phyloP scores from a whole-genome alignment of 1,140 invertebrate species.

The Drosophila suzukii region DNA sequence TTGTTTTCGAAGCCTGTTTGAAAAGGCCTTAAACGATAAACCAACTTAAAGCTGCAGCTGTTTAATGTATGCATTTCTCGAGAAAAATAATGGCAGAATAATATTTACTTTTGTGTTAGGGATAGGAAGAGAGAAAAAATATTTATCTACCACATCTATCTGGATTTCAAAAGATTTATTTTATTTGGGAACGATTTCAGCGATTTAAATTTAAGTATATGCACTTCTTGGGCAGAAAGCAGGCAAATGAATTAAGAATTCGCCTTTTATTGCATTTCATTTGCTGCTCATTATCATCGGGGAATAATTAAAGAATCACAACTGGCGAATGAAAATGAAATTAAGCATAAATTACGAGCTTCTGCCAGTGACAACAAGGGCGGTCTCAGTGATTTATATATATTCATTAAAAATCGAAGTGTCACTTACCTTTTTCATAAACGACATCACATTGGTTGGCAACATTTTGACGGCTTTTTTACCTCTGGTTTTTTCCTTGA shows the following conservation, averaged over 20 bases:
- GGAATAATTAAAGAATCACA: slow-evolving; percentile 61
- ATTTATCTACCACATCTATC: not conserved
- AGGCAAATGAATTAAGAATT: slow-evolving; percentile 11
- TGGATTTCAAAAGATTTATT: not conserved
- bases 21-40: slow-evolving; percentile 29
- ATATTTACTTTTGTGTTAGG: not conserved
- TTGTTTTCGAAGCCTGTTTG: slow-evolving; percentile 42
- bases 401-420: slow-evolving; percentile 51
- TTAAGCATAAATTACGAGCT: slow-evolving; percentile 69
- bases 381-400: slow-evolving; percentile 41
- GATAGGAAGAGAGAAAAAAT: not conserved
- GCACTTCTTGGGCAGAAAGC: not conserved
- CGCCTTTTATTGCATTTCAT: slow-evolving; percentile 33
- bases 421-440: slow-evolving; percentile 91
- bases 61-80: slow-evolving; percentile 29
- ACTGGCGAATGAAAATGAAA: slow-evolving; percentile 58
- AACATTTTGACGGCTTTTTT: slow-evolving; percentile 86
- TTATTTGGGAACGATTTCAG: not conserved
- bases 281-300: slow-evolving; percentile 62
- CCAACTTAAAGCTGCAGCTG: not conserved
- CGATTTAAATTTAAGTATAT: not conserved
- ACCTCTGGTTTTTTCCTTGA: slow-evolving; percentile 4
- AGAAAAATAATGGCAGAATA: not conserved
- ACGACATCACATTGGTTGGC: slow-evolving; percentile 92
- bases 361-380: slow-evolving; percentile 51